A percentile compares a stretch with the other conserved stretches of the same genome.
Conservation (phyloP, 2,113 vertebrate genomes). For the Oreotrochilus melanogaster region DNA sequence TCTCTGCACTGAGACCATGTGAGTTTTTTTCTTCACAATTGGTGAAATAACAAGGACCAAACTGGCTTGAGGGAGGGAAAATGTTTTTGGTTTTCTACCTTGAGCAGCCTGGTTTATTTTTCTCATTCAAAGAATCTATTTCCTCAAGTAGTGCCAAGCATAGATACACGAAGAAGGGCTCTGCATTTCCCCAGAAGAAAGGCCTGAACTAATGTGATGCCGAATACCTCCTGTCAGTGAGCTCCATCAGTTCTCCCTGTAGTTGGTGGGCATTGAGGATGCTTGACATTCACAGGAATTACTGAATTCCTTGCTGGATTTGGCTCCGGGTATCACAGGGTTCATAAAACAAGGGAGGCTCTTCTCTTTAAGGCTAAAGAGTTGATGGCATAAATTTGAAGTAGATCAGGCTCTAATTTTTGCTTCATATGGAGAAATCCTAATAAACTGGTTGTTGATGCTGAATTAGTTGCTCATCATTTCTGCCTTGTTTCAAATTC, state of each 20-base stretch:
- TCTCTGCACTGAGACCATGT: not conserved
- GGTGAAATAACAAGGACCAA: slow-evolving; percentile 3
- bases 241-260: not conserved
- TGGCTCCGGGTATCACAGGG: not conserved
- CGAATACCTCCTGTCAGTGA: not conserved
- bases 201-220: slow-evolving; percentile 47
- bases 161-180: not conserved
- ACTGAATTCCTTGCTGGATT: not conserved
- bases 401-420: slow-evolving; percentile 28
- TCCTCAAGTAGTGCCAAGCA: not conserved
- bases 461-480: not conserved
- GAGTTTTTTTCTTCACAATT: not conserved
- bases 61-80: not conserved
- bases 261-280: not conserved
- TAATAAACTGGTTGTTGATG: slow-evolving; percentile 5
- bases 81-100: not conserved
- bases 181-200: slow-evolving; percentile 12
- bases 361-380: not conserved
- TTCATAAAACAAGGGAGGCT: not conserved
- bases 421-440: not conserved
- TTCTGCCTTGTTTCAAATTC: slow-evolving; percentile 16
- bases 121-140: not conserved
- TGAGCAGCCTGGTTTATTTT: not conserved
- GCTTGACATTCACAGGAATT: not conserved
- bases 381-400: not conserved